phyloP scores from a whole-genome alignment of 2,113 vertebrate species.

The Mobula hypostoma region DNA sequence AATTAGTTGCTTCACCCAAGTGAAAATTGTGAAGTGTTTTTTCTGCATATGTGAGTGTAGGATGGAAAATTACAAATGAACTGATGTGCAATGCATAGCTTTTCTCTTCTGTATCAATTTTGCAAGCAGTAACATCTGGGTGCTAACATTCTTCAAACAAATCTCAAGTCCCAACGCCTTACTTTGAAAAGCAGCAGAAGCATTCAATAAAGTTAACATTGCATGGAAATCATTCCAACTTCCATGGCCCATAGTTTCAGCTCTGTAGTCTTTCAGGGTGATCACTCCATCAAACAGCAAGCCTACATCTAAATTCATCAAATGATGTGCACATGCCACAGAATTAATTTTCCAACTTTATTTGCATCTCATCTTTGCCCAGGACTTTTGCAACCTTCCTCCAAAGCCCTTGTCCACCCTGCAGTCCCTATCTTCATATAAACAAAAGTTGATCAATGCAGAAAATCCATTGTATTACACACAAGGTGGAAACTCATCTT shows the following conservation, averaged over 20 bases:
- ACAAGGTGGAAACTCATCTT: background rate
- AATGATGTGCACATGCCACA: background rate
- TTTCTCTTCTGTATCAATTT: background rate
- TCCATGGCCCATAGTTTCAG: background rate
- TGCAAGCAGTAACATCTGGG: background rate
- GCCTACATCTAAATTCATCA: background rate
- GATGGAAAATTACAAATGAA: background rate
- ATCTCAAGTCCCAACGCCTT: background rate
- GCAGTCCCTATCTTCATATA: background rate
- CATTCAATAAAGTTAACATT: background rate
- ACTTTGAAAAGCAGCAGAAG: background rate
- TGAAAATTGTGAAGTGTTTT: background rate
- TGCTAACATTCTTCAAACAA: background rate
- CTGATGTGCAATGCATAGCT: background rate
- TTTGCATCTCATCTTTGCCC: background rate
- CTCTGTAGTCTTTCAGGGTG: too few relatives aligned
- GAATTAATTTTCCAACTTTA: background rate
- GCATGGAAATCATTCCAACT: background rate
- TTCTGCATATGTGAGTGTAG: background rate
- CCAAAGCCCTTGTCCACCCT: too few relatives aligned
- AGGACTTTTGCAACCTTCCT: background rate
- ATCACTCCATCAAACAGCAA: background rate
- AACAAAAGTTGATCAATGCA: background rate
- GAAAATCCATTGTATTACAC: background rate
- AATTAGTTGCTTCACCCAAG: background rate